Base-by-base conservation (phyloP, 2,797 vertebrate species). In the Oryzias sinensis region DNA sequence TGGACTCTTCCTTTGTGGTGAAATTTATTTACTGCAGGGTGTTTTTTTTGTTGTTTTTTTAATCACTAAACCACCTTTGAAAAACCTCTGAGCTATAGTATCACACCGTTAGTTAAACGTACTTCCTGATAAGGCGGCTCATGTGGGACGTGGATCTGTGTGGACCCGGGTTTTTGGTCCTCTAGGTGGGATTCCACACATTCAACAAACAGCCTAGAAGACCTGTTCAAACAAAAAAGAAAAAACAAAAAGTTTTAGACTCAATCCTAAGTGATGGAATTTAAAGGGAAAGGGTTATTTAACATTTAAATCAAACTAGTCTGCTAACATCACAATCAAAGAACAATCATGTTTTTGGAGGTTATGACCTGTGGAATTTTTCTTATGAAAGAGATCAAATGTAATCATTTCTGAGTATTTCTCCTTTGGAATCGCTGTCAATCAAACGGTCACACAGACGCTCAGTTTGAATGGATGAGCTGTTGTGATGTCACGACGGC, bases 121-220 rank as follows among this genome's bases (percentile, higher is more conserved):
- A 89, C 85, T 81, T 77, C 61, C 37, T 70, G 58, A 53, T 55
- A 49, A 49, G 41, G 42, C 0, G 65, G 52, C 29, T 74, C 83
- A 55, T 89, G 82, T 62, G 64, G 6, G 46, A 43, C 9, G 58
- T 66, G 3, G 66, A 85, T 77, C 76, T 85, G 76, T 59, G 73
- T 53, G 66, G 84, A 66, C 48, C 59, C 51, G 1, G 50, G 41
- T 59, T 43, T 54, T 68, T 80, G 78, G 68, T 65, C 56, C 68
- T 88, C 86, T 50, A 74, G 58, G 16, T 68, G 72, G 9, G 43
- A 56, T 67, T 90, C 85, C 4, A 72, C 66, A 62, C 88, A 80
- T 61, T 52, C 55, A 37, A 79, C 87, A 83, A 83, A 64, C 66
- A 60, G 69, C 72, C 70, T 67, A 52, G 45, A 64, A 54, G 56